Conservation (phyloP, 2,113 vertebrate species). For the Callaeas wilsoni region DNA sequence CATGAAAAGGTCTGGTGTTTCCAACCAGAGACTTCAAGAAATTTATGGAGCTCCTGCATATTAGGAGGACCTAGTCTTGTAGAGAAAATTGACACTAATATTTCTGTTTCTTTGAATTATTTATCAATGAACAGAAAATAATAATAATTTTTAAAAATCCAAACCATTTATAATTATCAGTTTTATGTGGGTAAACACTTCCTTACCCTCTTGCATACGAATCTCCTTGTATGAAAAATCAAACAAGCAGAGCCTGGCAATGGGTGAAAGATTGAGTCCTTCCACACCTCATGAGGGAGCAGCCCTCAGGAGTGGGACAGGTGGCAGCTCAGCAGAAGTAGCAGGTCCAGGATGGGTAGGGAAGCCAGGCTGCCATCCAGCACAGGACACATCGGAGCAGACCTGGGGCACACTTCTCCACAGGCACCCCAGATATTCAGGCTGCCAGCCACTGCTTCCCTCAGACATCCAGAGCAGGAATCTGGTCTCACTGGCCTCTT, state of each 20-base stretch:
- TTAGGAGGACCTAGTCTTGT: neutral
- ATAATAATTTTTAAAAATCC: neutral
- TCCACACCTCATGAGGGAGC: neutral
- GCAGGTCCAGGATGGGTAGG: neutral
- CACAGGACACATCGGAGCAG: neutral
- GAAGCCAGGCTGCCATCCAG: neutral
- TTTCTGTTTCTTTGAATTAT: neutral
- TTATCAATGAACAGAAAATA: neutral
- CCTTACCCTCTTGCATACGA: neutral
- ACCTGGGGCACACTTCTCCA: rapidly evolving
- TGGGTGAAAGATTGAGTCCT: neutral
- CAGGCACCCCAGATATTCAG: neutral
- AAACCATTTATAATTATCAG: neutral
- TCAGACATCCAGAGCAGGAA: neutral
- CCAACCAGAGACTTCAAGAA: neutral
- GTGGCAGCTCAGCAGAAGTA: neutral
- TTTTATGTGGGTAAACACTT: neutral
- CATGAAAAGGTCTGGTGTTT: neutral
- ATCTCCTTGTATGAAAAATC: neutral
- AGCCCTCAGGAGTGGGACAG: neutral
- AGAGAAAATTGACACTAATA: neutral
- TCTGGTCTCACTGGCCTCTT: neutral
- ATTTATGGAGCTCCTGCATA: neutral
- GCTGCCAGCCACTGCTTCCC: too few species aligned
- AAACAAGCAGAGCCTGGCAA: neutral